phyloP scores from a whole-genome alignment of 2,888 invertebrate species.

The Endomychus coccineus region DNA sequence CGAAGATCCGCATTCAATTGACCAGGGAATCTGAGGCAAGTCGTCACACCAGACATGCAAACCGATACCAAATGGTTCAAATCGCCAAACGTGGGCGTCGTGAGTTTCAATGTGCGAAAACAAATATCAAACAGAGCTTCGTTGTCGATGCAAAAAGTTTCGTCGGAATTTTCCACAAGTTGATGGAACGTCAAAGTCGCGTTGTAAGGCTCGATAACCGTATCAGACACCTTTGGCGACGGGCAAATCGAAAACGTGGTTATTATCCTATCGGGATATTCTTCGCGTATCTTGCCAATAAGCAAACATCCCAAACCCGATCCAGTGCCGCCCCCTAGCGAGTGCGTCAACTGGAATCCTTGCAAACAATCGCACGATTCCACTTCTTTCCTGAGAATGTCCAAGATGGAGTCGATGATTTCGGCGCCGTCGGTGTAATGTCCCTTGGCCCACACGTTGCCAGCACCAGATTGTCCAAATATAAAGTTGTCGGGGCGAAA shows the following conservation, averaged over 20 bases:
- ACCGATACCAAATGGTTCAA: conserved; percentile 10
- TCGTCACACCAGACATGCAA: conserved; percentile 8
- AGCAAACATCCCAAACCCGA: conserved; percentile 74
- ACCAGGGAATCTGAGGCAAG: conserved; percentile 11
- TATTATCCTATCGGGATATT: conserved; percentile 10
- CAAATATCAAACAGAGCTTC: conserved; percentile 9
- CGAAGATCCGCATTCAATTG: conserved; percentile 11
- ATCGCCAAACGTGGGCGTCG: conserved; percentile 7
- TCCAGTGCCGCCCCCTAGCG: conserved; percentile 92
- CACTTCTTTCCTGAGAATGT: conserved; percentile 77
- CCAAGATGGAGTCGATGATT: conserved; percentile 75
- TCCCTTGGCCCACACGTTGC: conserved; percentile 11
- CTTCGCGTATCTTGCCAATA: conserved; percentile 9
- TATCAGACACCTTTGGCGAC: conserved; percentile 7
- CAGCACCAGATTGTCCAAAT: conserved; percentile 51
- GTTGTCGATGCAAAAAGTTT: conserved; percentile 11
- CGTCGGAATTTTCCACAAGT: conserved; percentile 8
- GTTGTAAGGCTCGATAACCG: conserved; percentile 10
- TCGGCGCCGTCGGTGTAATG: conserved; percentile 55
- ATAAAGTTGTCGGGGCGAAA: conserved; percentile 86
- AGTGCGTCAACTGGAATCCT: conserved; percentile 91
- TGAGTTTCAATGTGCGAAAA: conserved; percentile 6
- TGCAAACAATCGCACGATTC: conserved; percentile 88
- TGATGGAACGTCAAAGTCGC: conserved; percentile 8
- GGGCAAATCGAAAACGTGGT: conserved; percentile 10